phyloP scores from a whole-genome alignment of 2,888 invertebrate genomes.

The Stenolophus ochropezus region DNA sequence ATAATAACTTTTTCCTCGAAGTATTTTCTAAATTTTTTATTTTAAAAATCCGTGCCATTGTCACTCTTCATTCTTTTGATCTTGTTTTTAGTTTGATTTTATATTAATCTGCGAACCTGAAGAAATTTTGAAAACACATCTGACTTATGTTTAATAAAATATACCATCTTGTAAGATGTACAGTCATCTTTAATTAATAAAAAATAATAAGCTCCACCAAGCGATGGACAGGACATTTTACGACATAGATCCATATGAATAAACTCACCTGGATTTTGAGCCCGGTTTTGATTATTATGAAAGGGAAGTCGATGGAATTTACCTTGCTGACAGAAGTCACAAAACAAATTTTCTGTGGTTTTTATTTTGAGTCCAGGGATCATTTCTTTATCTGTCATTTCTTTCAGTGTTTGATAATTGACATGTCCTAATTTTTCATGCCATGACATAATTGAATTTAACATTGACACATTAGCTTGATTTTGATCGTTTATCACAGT shows the following conservation, averaged over 20 bases:
- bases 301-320: too few relatives aligned
- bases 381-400: slow-evolving; percentile 30
- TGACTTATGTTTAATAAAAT: too few relatives aligned
- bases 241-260: slow-evolving; percentile 61
- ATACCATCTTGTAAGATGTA: too few relatives aligned
- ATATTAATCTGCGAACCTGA: slow-evolving; percentile 45
- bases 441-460: slow-evolving; percentile 61
- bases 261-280: too few relatives aligned
- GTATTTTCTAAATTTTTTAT: slow-evolving; percentile 60
- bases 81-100: slow-evolving; percentile 59
- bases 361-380: slow-evolving; percentile 62
- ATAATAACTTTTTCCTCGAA: slow-evolving; percentile 62
- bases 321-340: too few relatives aligned
- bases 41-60: slow-evolving; percentile 64
- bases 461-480: slow-evolving; percentile 54
- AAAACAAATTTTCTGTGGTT: slow-evolving; percentile 28
- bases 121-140: slow-evolving; percentile 63
- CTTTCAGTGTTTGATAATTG: too few relatives aligned
- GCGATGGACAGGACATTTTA: slow-evolving; percentile 57
- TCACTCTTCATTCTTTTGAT: slow-evolving; percentile 62
- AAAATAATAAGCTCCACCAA: slow-evolving; percentile 61
- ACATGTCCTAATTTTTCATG: slow-evolving; percentile 65
- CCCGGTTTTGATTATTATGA: too few relatives aligned
- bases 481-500: too few relatives aligned
- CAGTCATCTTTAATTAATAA: neutral